These are phyloP conservation scores for Netelia virgata DNA, from an alignment of 2,888 invertebrate species.

Conservation along the genomic window DNA sequence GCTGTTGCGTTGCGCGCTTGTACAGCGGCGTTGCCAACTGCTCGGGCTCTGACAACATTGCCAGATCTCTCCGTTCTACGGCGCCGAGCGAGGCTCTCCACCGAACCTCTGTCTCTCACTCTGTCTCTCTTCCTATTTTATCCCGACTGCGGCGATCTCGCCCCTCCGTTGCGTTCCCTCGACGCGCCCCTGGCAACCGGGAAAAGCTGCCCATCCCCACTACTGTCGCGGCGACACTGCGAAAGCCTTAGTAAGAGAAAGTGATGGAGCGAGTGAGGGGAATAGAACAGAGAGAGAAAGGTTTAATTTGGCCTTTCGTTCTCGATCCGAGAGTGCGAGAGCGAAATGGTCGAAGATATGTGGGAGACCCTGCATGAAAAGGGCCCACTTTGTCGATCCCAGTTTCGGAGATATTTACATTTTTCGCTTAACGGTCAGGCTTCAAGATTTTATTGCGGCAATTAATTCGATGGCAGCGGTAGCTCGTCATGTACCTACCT, in stretches of 20 bases:
- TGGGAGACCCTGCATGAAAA: too few relatives aligned
- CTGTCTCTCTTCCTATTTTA: slow-evolving; percentile 8
- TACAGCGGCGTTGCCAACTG: slow-evolving; percentile 70
- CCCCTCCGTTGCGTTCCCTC: slow-evolving; percentile 52
- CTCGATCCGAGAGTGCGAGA: slow-evolving; percentile 13
- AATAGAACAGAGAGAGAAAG: slow-evolving; percentile 26
- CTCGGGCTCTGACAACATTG: slow-evolving; percentile 52
- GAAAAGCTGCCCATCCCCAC: slow-evolving; percentile 67
- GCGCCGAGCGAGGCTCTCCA: slow-evolving; percentile 26
- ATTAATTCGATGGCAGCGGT: too few relatives aligned
- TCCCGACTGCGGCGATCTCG: slow-evolving; percentile 33
- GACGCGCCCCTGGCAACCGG: slow-evolving; percentile 35
- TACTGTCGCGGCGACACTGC: slow-evolving; percentile 21
- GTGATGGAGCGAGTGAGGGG: neutral
- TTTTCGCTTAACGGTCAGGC: too few relatives aligned
- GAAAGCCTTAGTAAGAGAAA: slow-evolving; percentile 27
- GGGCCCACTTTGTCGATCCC: too few relatives aligned
- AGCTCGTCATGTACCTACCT: too few relatives aligned
- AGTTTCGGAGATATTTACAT: too few relatives aligned
- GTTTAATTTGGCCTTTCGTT: slow-evolving; percentile 9
- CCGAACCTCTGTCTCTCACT: slow-evolving; percentile 24
- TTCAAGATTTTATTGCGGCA: too few relatives aligned
- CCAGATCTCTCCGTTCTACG: slow-evolving; percentile 48
- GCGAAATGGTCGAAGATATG: slow-evolving; percentile 23
- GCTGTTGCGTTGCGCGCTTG: slow-evolving; percentile 34